Evolutionary conservation across 2,888 invertebrate species (phyloP).

Genomic region (Oasisia sp.): DNA sequence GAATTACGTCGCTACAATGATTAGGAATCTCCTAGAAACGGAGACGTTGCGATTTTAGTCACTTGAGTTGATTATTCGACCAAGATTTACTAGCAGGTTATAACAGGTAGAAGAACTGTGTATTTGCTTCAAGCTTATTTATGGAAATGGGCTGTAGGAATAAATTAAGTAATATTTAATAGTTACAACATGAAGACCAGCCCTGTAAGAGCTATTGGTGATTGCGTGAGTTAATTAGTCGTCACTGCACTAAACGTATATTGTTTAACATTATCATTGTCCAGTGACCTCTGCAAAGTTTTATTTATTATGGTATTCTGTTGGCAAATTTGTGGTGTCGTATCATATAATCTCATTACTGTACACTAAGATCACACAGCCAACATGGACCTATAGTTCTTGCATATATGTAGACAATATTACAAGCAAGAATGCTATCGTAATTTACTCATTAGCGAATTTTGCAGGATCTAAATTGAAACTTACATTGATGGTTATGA

Average conservation of each 20-base stretch:
- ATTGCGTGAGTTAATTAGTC: not conserved
- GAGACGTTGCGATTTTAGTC: not conserved
- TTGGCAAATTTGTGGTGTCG: not conserved
- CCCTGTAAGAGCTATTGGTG: not conserved
- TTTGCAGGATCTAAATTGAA: not conserved
- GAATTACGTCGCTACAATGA: not conserved
- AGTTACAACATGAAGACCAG: not conserved
- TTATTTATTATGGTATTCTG: not conserved
- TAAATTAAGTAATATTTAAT: not conserved
- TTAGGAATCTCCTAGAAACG: not conserved
- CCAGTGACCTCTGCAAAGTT: not conserved
- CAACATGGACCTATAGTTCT: not conserved
- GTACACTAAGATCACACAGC: not conserved
- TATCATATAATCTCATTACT: not conserved
- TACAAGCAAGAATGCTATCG: not conserved
- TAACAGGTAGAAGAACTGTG: not conserved
- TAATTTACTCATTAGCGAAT: not conserved
- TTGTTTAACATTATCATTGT: not conserved
- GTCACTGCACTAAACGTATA: not conserved
- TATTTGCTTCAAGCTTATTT: slow-evolving; percentile 17
- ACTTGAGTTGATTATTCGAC: not conserved
- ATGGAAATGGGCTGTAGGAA: slow-evolving; percentile 1
- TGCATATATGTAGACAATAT: not conserved
- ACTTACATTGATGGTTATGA: not conserved
- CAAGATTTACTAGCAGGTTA: not conserved